Percentiles rank a stretch among this genome's conserved stretches.
phyloP scores from a whole-genome alignment of 1,140 invertebrate species.

The Galleria mellonella region DNA sequence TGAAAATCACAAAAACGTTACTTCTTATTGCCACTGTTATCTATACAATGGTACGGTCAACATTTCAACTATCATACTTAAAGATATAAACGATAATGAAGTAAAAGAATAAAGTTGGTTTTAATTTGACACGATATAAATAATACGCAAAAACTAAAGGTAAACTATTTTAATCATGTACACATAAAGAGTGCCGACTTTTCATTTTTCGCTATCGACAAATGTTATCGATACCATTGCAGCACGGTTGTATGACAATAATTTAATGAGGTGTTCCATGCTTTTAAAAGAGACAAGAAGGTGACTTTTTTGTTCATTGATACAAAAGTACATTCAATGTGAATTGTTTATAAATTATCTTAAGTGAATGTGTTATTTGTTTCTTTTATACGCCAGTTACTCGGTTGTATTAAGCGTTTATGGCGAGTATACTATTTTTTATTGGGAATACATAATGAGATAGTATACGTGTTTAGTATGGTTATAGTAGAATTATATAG shows the following conservation, averaged over 20 bases:
- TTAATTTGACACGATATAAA: too few species aligned
- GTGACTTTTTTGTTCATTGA: slow-evolving; percentile 20
- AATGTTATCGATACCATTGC: neutral
- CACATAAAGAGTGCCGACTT: too few species aligned
- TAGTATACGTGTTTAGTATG: slow-evolving; percentile 1
- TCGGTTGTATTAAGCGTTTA: neutral
- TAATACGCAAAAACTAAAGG: too few species aligned
- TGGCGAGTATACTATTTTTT: slow-evolving; percentile 2
- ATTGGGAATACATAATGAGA: slow-evolving; percentile 26
- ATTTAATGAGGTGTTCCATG: slow-evolving; percentile 42
- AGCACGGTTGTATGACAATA: slow-evolving; percentile 30
- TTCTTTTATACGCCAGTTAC: slow-evolving; percentile 26
- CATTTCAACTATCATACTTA: too few species aligned
- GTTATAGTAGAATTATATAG: neutral
- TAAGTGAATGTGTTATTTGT: slow-evolving; percentile 25
- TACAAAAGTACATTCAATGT: slow-evolving; percentile 16
- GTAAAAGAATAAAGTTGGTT: too few species aligned
- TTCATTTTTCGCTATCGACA: neutral
- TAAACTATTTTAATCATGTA: too few species aligned
- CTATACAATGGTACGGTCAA: too few species aligned
- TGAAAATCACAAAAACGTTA: too few species aligned
- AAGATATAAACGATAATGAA: too few species aligned
- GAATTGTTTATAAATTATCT: slow-evolving; percentile 37
- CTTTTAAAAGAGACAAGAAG: slow-evolving; percentile 27
- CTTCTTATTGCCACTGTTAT: too few species aligned